phyloP scores from a whole-genome alignment of 2,888 invertebrate species.

The Podotricha telesiphe region DNA sequence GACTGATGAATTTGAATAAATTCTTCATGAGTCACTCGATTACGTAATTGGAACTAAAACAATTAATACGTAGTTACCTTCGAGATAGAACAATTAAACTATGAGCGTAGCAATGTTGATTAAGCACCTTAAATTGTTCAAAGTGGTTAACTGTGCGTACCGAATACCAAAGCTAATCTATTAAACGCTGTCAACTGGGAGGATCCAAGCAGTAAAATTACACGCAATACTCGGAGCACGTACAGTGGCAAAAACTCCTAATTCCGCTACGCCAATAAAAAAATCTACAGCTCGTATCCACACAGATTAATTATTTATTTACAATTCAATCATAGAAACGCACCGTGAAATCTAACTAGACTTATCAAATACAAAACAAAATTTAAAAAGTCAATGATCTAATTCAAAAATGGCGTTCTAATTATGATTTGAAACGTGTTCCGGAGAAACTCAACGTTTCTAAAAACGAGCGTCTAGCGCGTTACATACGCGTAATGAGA shows the following conservation, averaged over 20 bases:
- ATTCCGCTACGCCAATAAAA: constrained; percentile 39
- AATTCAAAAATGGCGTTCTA: constrained; percentile 80
- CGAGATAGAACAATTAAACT: constrained; percentile 38
- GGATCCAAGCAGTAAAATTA: constrained; percentile 29
- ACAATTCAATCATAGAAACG: constrained; percentile 31
- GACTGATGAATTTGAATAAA: constrained; percentile 19
- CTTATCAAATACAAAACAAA: constrained; percentile 48
- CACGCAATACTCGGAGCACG: constrained; percentile 29
- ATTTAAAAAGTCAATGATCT: constrained; percentile 76
- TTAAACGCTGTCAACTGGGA: constrained; percentile 51
- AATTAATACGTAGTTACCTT: constrained; percentile 31
- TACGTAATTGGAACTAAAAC: constrained; percentile 40
- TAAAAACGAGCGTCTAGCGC: constrained; percentile 79
- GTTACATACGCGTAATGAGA: constrained; percentile 79
- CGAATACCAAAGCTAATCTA: constrained; percentile 54
- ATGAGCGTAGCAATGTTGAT: constrained; percentile 52
- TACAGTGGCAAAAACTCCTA: constrained; percentile 30
- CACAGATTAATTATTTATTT: constrained; percentile 28
- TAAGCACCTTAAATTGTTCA: constrained; percentile 49
- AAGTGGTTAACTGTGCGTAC: constrained; percentile 56
- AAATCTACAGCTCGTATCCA: constrained; percentile 27
- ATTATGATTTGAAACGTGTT: constrained; percentile 84
- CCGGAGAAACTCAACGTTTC: constrained; percentile 82
- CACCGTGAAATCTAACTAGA: constrained; percentile 35
- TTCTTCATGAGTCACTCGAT: constrained; percentile 30